phyloP scores from a whole-genome alignment of 2,888 invertebrate genomes.

The Polyommatus iphigenia region DNA sequence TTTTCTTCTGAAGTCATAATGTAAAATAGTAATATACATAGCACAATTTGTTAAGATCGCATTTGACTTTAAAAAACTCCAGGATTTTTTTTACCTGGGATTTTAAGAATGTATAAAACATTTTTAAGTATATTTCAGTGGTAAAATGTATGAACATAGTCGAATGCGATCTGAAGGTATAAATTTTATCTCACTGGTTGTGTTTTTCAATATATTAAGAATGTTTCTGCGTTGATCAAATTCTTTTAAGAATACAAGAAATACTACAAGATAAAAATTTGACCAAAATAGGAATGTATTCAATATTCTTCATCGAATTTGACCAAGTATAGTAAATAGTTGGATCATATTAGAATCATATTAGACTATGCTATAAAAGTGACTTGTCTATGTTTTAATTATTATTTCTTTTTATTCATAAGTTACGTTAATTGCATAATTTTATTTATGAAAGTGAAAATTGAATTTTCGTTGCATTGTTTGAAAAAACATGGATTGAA shows the following conservation, averaged over 20 bases:
- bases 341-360: not conserved
- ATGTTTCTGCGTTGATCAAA: not conserved
- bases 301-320: not conserved
- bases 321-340: not conserved
- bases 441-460: not conserved
- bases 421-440: not conserved
- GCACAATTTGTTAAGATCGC: slow-evolving; percentile 23
- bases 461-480: not conserved
- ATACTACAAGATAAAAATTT: not conserved
- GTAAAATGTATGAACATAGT: not conserved
- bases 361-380: not conserved
- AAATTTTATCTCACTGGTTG: slow-evolving; percentile 24
- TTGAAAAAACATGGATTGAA: not conserved
- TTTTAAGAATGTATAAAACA: not conserved
- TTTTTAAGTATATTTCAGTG: not conserved
- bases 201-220: slow-evolving; percentile 18
- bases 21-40: slow-evolving; percentile 26
- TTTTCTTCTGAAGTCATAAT: slow-evolving; percentile 1
- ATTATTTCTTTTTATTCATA: not conserved
- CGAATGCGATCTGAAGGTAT: not conserved
- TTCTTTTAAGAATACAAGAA: not conserved
- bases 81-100: not conserved
- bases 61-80: not conserved
- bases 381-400: not conserved
- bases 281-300: not conserved